Evolutionary conservation across 2,113 vertebrate species (phyloP), one percentile per base, ranked within the genome.

Genomic region (Pterocles burchelli): DNA sequence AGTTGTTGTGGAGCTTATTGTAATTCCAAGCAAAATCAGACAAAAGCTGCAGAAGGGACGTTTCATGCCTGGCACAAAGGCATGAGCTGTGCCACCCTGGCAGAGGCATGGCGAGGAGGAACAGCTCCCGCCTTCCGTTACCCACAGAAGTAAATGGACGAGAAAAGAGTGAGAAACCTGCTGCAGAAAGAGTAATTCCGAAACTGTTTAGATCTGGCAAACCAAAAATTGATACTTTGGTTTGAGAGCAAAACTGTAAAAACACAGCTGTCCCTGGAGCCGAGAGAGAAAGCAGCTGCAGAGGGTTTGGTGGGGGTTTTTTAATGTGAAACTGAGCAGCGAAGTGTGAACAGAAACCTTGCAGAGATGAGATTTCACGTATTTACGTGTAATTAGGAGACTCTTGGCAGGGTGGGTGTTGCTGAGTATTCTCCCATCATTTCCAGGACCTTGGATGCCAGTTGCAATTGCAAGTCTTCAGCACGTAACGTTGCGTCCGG

Each of bases 401-500:
- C 13, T 67, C 43, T 41, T 25, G 38, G 45, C 45, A 29, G 79
- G 41, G 82, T n/a, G 15, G 11, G 7, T 29, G 41, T 82, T 46
- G 18, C 34, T 16, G 43, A 66, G 31, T 7, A 36, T 58, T 73
- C 9, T 43, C 33, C 6, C 18, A 4, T 15, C 36, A 13, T n/a
- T 65, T 46, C 43, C 31, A 54, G 41, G 14, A 85, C 31, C 34
- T 52, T 29, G 31, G 36, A 54, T 2, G 4, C 15, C 20, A 36
- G 21, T 21, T 57, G 49, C n/a, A 63, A 34, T 0, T 59, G 31
- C 43, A 24, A 24, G 43, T 33, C 46, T 54, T 63, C 6, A 1
- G 31, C 1, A 5, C 52, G 25, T 43, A 49, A 0, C 0, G 2
- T 3, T 17, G 45, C 1, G 1, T 18, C 15, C 0, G 0, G 24